Evolutionary conservation across 2,797 vertebrate species (phyloP).

Genomic region (Dromococcyx pavoninus): DNA sequence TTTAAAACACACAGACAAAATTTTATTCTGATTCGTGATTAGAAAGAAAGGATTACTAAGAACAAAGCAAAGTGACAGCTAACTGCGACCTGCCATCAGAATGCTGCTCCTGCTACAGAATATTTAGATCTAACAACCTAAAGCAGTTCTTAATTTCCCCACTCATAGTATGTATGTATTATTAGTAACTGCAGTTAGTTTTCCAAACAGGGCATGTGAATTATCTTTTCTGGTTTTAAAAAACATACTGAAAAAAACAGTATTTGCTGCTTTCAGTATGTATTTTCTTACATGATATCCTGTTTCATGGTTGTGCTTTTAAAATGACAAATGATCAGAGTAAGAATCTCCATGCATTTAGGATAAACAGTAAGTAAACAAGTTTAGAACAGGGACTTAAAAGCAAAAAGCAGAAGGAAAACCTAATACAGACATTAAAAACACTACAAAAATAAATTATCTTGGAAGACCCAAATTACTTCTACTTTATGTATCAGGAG

Average conservation of each 20-base stretch:
- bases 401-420: constrained; percentile 4
- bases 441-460: not conserved
- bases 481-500: not conserved
- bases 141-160: not conserved
- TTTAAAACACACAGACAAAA: not conserved
- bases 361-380: not conserved
- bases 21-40: not conserved
- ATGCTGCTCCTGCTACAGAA: not conserved
- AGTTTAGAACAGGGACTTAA: not conserved
- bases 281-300: not conserved
- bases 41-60: not conserved
- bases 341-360: not conserved
- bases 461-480: not conserved
- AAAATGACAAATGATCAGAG: not conserved
- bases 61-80: not conserved
- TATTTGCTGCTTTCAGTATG: not conserved
- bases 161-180: not conserved
- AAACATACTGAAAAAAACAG: not conserved
- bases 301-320: not conserved
- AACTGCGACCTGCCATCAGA: not conserved
- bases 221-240: not conserved
- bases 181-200: not conserved
- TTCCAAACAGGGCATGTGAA: not conserved
- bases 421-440: not conserved
- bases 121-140: not conserved